Evolutionary conservation across 2,113 vertebrate species (phyloP).

Genomic region (Pavo muticus): DNA sequence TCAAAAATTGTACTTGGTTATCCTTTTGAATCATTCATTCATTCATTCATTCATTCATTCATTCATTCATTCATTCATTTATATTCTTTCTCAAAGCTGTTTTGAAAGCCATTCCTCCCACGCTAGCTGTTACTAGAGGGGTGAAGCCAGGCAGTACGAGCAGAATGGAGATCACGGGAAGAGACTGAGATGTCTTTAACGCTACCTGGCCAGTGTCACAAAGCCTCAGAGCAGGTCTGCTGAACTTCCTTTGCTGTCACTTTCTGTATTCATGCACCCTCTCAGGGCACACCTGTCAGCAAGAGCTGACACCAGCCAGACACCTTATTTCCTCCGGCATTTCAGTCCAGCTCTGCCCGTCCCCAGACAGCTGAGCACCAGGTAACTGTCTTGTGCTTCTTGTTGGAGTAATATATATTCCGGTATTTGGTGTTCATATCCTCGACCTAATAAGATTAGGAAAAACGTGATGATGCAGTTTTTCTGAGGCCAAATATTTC

Average conservation of each 20-base stretch:
- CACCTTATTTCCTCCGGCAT: neutral
- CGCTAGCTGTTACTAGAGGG: rapidly evolving
- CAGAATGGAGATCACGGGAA: neutral
- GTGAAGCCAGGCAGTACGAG: neutral
- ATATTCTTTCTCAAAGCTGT: neutral
- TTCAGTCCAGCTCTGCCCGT: neutral
- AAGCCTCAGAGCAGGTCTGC: constrained; percentile 40
- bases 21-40: neutral
- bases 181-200: neutral
- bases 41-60: neutral
- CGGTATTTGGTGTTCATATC: neutral
- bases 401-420: neutral
- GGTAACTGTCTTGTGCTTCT: neutral
- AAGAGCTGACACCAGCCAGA: neutral
- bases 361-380: neutral
- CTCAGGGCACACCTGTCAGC: neutral
- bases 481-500: neutral
- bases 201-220: neutral
- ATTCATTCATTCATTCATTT: neutral
- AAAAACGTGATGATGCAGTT: neutral
- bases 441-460: neutral
- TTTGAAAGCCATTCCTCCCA: neutral
- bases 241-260: constrained; percentile 24
- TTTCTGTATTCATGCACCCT: neutral
- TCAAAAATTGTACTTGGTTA: neutral